phyloP scores from a whole-genome alignment of 2,888 invertebrate genomes.

The Bruchidius siliquastri region DNA sequence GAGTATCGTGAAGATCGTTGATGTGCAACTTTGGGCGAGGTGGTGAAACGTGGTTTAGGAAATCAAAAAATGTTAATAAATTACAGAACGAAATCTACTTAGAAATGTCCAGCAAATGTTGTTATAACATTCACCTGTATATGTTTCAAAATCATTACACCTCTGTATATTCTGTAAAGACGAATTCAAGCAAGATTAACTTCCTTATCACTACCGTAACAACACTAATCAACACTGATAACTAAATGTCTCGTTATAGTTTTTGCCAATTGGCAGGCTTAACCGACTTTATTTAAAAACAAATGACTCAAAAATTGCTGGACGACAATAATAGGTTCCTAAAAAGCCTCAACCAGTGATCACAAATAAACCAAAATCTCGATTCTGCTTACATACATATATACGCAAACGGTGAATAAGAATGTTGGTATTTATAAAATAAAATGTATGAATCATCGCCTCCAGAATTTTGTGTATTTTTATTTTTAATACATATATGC shows the following conservation, averaged over 20 bases:
- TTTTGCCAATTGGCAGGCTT: neutral
- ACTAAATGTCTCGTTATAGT: neutral
- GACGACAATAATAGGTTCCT: neutral
- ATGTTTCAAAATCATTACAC: no score
- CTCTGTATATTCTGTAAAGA: no score
- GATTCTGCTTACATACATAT: neutral
- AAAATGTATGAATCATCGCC: conserved; percentile 3
- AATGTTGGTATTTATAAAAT: neutral
- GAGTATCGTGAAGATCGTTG: no score
- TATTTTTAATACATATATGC: conserved; percentile 2
- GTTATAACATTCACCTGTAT: no score
- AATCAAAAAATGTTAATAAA: no score
- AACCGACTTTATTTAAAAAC: neutral
- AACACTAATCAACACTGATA: no score
- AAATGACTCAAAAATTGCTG: neutral
- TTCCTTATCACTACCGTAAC: neutral
- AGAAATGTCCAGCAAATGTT: no score
- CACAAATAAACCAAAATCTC: neutral
- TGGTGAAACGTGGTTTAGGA: no score
- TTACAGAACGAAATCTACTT: no score
- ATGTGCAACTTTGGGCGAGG: no score
- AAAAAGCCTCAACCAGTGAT: neutral
- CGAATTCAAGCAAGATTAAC: neutral
- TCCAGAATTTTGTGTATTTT: conserved; percentile 11
- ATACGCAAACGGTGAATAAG: neutral